Percentiles rank a stretch among this genome's conserved stretches.
These are phyloP conservation scores for Blastomussa wellsi DNA, from an alignment of 92 coral and sea anemone genomes.

Conservation along the genomic window DNA sequence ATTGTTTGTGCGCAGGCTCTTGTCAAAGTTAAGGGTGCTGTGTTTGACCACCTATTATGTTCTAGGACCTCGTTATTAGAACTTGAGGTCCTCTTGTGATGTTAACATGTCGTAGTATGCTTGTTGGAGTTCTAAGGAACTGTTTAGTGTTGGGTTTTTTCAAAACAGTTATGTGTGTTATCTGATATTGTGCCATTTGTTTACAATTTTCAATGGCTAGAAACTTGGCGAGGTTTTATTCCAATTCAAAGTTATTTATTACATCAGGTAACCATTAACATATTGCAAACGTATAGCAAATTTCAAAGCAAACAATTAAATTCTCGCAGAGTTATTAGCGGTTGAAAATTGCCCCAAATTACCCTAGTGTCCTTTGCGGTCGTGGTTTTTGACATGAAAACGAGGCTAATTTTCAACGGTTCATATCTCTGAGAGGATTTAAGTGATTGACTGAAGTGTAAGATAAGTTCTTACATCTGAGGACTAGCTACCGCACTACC, in stretches of 20 bases:
- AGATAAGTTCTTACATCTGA: neutral
- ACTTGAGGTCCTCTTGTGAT: constrained; percentile 4
- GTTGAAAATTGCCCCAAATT: neutral
- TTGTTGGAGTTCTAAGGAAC: constrained; percentile 9
- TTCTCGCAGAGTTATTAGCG: neutral
- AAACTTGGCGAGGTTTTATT: neutral
- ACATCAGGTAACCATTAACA: neutral
- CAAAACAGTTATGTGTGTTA: neutral
- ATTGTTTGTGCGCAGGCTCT: constrained; percentile 1
- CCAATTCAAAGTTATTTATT: neutral
- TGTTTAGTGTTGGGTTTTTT: constrained; percentile 12
- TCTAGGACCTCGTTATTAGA: constrained; percentile 9
- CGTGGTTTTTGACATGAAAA: neutral
- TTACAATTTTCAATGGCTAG: neutral
- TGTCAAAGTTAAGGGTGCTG: no score
- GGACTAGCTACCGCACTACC: no score
- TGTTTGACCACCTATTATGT: no score
- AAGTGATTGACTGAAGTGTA: no score
- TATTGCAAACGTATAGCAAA: neutral
- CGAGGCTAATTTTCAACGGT: neutral
- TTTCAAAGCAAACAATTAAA: neutral
- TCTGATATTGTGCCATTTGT: constrained; percentile 5
- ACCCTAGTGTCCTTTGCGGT: neutral
- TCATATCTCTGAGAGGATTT: neutral
- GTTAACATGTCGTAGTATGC: neutral